Evolutionary conservation across 2,888 invertebrate genomes (phyloP), one percentile per base, ranked within the genome.

Genomic region (Ophion ellenae): DNA sequence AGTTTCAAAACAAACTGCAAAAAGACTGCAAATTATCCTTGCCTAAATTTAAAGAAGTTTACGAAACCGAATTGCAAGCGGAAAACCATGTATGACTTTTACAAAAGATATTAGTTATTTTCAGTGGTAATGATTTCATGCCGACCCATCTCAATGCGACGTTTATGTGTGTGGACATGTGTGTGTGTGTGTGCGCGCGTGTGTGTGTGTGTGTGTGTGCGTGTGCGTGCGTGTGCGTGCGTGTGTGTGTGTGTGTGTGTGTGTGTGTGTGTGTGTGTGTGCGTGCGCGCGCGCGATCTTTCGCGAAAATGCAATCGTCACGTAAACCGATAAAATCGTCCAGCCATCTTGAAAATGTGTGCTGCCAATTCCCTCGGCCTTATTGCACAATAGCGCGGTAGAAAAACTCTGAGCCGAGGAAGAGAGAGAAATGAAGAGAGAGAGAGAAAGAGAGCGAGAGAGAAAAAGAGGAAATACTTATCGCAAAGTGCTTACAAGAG

Each of bases 401-500:
- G 28, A 47, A 63, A 64, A 61, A 64, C 2, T 47, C 70, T 24
- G 20, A 11, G 24, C 53, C 10, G 69, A 11, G 40, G 20, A 40
- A n/a, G n/a, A 7, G 59, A 59, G 57, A 57, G 2, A 53, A 71
- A 7, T 6, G 20, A 17, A 36, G 36, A 9, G 59, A 32, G 28
- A 57, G 70, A 70, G 70, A 53, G 67, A 67, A 2, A 64, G 71
- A 70, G 61, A 70, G n/a, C 1, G n/a, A 66, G 63, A 28, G 47
- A 9, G 67, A 24, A 36, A 0, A 61, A 57, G 85, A 85, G 82
- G 85, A 85, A 82, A 82, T 85, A 85, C 85, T 85, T 85, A 85
- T 85, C 85, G 85, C 85, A 76, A 82, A 85, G 85, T 85, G 85
- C 85, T 82, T 85, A 85, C 85, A 85, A 85, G 85, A 85, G 79